Evolutionary conservation across 2,888 invertebrate species (phyloP).

Genomic region (Lasius platythorax): DNA sequence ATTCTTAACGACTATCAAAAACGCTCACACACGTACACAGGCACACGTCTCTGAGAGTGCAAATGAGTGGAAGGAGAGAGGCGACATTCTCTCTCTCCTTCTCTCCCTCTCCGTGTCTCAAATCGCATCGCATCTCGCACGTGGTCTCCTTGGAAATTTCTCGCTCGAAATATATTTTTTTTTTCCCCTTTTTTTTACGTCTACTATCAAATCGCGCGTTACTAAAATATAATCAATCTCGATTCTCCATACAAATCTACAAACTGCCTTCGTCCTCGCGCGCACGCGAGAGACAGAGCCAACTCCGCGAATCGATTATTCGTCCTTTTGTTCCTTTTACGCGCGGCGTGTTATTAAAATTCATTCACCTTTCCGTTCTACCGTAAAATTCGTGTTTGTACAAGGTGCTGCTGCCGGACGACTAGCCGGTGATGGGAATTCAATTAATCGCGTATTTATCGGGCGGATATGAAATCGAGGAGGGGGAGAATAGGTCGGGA

Average conservation of each 20-base stretch:
- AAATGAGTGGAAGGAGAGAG: conserved; percentile 18
- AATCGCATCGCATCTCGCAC: conserved; percentile 20
- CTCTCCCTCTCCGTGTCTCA: background rate
- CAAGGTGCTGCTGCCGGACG: conserved; percentile 39
- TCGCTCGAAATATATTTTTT: background rate
- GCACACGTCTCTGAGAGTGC: conserved; percentile 37
- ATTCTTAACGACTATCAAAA: conserved; percentile 32
- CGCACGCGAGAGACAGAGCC: conserved; percentile 14
- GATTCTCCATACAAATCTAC: conserved; percentile 69
- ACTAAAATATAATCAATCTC: conserved; percentile 81
- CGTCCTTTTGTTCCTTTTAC: conserved; percentile 14
- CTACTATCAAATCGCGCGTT: conserved; percentile 56
- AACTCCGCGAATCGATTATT: conserved; percentile 27
- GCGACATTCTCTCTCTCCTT: background rate
- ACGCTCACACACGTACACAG: conserved; percentile 22
- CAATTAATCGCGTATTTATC: conserved; percentile 47
- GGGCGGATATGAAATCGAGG: conserved; percentile 23
- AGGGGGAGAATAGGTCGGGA: background rate
- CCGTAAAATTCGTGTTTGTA: conserved; percentile 45
- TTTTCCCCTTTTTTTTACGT: background rate
- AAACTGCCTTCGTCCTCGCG: conserved; percentile 58
- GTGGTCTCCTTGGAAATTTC: conserved; percentile 3
- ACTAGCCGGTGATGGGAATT: conserved; percentile 41
- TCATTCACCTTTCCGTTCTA: conserved; percentile 32
- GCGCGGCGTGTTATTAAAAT: conserved; percentile 44